Percentiles rank a stretch among this genome's conserved stretches.
Evolutionary conservation across 2,888 invertebrate genomes (phyloP).

Genomic region (Zygaena filipendulae): DNA sequence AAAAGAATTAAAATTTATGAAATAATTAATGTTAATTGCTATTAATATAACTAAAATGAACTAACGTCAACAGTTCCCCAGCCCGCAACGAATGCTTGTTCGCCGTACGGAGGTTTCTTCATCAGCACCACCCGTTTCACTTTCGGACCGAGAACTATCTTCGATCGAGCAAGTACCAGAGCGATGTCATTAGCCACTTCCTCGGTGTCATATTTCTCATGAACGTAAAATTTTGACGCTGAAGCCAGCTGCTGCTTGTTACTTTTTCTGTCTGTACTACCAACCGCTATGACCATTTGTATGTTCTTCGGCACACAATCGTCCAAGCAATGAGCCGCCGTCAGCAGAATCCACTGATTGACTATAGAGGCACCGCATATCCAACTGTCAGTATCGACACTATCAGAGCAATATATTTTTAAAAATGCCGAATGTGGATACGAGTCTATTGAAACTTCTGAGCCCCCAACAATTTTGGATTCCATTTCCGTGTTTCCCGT

Average conservation of each 20-base stretch:
- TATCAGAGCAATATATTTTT: conserved; percentile 12
- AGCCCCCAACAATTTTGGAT: too few relatives aligned
- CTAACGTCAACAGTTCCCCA: conserved; percentile 23
- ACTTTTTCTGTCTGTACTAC: conserved; percentile 15
- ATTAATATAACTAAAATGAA: too few relatives aligned
- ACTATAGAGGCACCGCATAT: conserved; percentile 23
- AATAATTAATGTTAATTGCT: too few relatives aligned
- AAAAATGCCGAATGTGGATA: conserved; percentile 11
- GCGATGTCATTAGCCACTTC: conserved; percentile 20
- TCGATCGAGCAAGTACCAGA: conserved; percentile 12
- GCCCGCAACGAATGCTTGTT: conserved; percentile 17
- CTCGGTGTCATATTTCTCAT: conserved; percentile 17
- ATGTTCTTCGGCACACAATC: conserved; percentile 7
- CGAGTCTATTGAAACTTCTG: too few relatives aligned
- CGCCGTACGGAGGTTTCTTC: conserved; percentile 5
- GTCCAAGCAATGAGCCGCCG: conserved; percentile 22
- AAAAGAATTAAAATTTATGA: too few relatives aligned
- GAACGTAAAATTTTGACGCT: conserved; percentile 15
- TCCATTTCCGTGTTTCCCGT: too few relatives aligned
- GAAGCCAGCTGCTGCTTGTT: conserved; percentile 5
- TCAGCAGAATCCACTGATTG: conserved; percentile 17
- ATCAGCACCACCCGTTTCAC: conserved; percentile 18
- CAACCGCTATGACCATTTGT: conserved; percentile 3
- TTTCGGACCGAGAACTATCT: conserved; percentile 13
- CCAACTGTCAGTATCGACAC: too few relatives aligned